Evolutionary conservation across 1,140 invertebrate genomes (phyloP).

Genomic region (Gyrodactylus salaris): DNA sequence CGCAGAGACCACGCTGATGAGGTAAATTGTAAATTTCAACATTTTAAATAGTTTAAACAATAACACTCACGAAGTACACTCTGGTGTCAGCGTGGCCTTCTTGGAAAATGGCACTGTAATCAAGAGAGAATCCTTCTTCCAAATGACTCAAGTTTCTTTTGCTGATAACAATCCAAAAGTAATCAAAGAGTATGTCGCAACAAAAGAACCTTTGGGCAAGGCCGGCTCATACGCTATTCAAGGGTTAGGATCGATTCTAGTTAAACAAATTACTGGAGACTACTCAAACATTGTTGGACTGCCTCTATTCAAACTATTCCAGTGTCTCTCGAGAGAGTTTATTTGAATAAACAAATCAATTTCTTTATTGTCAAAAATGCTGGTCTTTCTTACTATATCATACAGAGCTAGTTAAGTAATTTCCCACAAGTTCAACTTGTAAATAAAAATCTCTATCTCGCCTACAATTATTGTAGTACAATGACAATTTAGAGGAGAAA

Average conservation of each 20-base stretch:
- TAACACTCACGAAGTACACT: neutral
- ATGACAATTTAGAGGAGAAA: no score
- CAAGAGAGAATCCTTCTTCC: neutral
- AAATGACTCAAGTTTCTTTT: neutral
- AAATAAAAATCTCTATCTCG: no score
- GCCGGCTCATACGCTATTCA: conserved; percentile 63
- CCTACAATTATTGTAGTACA: no score
- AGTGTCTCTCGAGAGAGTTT: neutral
- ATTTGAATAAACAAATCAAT: no score
- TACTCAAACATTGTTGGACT: conserved; percentile 57
- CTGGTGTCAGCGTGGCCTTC: neutral
- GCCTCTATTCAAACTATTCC: conserved; percentile 34
- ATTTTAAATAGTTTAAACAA: neutral
- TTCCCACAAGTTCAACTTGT: no score
- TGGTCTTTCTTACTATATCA: no score
- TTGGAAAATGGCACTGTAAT: neutral
- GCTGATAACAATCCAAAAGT: neutral
- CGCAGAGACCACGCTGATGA: neutral
- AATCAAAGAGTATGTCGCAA: neutral
- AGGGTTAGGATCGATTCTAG: conserved; percentile 42
- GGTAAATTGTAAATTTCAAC: neutral
- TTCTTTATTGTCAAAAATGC: no score
- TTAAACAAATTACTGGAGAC: conserved; percentile 46
- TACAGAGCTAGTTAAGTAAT: no score
- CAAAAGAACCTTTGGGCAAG: conserved; percentile 26